phyloP scores from a whole-genome alignment of 2,797 vertebrate species.

The Pangasius larnaudii region DNA sequence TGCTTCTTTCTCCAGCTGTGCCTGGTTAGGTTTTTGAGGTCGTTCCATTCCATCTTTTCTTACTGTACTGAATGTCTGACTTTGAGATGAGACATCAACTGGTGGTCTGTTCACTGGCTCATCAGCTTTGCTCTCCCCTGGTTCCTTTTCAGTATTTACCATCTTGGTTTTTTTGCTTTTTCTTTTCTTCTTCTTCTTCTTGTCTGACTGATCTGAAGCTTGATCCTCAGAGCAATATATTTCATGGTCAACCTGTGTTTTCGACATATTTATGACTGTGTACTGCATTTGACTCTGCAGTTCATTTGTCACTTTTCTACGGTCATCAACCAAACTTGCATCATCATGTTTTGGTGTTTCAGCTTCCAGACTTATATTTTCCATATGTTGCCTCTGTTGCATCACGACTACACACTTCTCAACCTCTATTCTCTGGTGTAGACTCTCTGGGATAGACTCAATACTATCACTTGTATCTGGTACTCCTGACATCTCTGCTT shows the following conservation, averaged over 20 bases:
- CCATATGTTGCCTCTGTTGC: neutral
- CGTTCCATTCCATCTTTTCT: slow-evolving; percentile 48
- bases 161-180: slow-evolving; percentile 52
- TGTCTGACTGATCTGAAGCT: slow-evolving; percentile 45
- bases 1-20: slow-evolving; percentile 69
- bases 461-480: neutral
- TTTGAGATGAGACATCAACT: slow-evolving; percentile 34
- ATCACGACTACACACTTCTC: slow-evolving; percentile 14
- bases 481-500: slow-evolving; percentile 21
- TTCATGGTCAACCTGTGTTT: slow-evolving; percentile 26
- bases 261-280: neutral
- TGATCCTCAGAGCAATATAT: slow-evolving; percentile 30
- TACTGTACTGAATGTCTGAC: slow-evolving; percentile 31
- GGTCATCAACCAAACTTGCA: slow-evolving; percentile 4
- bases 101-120: slow-evolving; percentile 41
- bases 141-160: slow-evolving; percentile 31
- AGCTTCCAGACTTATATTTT: slow-evolving; percentile 6
- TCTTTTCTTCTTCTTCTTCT: slow-evolving; percentile 56
- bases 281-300: slow-evolving; percentile 4
- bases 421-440: neutral
- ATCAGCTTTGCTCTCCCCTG: slow-evolving; percentile 25
- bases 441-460: neutral
- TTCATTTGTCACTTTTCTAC: slow-evolving; percentile 14
- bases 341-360: slow-evolving; percentile 14
- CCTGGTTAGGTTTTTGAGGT: slow-evolving; percentile 61